Base-by-base conservation (phyloP, 2,113 vertebrate species). In the Tauraco erythrolophus region DNA sequence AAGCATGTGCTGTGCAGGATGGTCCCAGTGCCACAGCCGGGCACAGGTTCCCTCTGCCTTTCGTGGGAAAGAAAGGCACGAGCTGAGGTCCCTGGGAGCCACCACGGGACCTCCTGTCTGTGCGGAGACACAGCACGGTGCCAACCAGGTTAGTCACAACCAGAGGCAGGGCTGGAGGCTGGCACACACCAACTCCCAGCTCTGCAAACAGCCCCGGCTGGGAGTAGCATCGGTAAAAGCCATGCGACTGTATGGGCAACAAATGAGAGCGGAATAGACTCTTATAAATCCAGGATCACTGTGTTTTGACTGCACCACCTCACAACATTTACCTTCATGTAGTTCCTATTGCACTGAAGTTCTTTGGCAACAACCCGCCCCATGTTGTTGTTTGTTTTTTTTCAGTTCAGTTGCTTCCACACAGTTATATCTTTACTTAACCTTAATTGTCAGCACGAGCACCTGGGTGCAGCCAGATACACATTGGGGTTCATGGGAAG, bases 21-120 rank as follows among this genome's bases (percentile, higher is more conserved):
- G 18, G n/a, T 83, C 45, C 50, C 51, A 37, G 30, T 6, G 22
- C 33, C 80, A 7, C 39, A 14, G 17, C 51, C 65, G n/a, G 54
- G 19, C 39, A 19, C 22, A 7, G 3, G 0, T 5, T 48, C 24
- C 24, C 68, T 5, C 0, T 23, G 31, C 28, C 74, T 56, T 31
- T 30, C 1, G 0, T 24, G 25, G 10, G 61, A 35, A 56, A 27
- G 51, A n/a, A 51, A 9, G 19, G 9, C 17, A 18, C 0, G 1
- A 7, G 4, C 1, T 28, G 57, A 21, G 57, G 46, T 28, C 3
- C 43, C 30, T 2, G 5, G 56, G 75, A 65, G 62, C 30, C 64
- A 19, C 18, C 0, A 1, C 25, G 14, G 41, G 58, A 19, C 24
- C 39, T 21, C 30, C 0, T 8, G 21, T 60, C 76, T 22, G 58